Conservation (phyloP, 2,113 vertebrate species). For the Oreochromis aureus region DNA sequence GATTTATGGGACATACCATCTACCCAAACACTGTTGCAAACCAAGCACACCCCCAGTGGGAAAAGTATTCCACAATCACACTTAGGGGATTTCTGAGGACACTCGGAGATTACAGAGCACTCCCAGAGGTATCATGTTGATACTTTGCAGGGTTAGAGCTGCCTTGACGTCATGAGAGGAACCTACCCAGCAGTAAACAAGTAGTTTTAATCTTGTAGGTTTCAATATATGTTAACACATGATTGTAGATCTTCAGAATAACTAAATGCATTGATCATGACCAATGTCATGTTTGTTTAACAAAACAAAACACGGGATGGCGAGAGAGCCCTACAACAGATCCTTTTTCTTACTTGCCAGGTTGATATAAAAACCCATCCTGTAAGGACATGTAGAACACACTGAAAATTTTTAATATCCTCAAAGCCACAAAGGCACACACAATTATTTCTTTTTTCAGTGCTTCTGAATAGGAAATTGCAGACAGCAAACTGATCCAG, state of each 20-base stretch:
- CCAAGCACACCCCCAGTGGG: too few relatives aligned
- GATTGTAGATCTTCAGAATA: background rate
- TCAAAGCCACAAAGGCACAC: background rate
- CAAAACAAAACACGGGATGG: background rate
- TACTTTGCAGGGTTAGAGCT: background rate
- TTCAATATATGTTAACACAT: background rate
- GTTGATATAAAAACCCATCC: background rate
- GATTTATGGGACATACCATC: background rate
- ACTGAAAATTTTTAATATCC: background rate
- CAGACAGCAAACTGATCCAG: slow-evolving; percentile 8
- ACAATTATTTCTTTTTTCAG: background rate
- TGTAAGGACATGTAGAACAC: background rate
- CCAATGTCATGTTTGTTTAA: background rate
- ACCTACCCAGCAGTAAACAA: background rate
- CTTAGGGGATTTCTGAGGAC: background rate
- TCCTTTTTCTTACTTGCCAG: background rate
- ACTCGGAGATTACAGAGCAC: background rate
- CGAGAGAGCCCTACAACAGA: background rate
- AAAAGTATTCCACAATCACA: background rate
- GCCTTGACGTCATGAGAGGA: background rate
- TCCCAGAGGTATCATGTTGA: background rate
- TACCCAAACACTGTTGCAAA: background rate
- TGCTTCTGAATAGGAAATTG: slow-evolving; percentile 28
- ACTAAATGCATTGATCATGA: background rate
- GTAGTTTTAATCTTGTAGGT: background rate